Conservation (phyloP, 1,140 invertebrate species). For the Megalopta genalis region DNA sequence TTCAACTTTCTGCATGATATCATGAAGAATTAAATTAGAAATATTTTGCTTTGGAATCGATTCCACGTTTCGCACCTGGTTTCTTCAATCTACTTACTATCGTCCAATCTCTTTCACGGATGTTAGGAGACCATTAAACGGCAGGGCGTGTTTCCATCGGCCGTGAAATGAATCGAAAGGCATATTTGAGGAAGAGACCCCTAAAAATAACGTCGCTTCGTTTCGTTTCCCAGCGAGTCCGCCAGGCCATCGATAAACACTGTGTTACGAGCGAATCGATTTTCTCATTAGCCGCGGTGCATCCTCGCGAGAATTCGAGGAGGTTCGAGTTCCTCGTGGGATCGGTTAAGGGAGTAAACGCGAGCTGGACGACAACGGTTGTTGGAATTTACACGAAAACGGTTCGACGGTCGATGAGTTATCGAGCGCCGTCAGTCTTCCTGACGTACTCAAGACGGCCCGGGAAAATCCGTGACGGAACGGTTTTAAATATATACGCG, state of each 20-base stretch:
- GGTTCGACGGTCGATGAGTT: conserved; percentile 46
- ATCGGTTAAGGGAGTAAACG: too few relatives aligned
- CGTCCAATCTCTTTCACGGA: background rate
- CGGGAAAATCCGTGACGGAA: conserved; percentile 65
- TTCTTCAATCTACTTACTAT: background rate
- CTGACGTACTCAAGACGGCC: conserved; percentile 52
- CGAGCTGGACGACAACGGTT: conserved; percentile 8
- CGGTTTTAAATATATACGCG: conserved; percentile 63
- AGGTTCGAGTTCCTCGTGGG: background rate
- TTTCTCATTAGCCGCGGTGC: conserved; percentile 18
- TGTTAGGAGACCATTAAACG: background rate
- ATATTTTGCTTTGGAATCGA: background rate
- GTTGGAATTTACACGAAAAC: background rate
- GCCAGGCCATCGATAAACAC: conserved; percentile 32
- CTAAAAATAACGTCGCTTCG: conserved; percentile 17
- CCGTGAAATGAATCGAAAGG: conserved; percentile 26
- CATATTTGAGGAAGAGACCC: conserved; percentile 21
- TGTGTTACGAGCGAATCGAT: conserved; percentile 41
- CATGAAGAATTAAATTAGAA: too few relatives aligned
- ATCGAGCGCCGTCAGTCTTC: conserved; percentile 56
- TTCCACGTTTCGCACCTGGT: background rate
- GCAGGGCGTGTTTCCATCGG: conserved; percentile 23
- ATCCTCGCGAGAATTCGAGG: too few relatives aligned
- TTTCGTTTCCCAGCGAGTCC: background rate
- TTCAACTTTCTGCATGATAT: too few relatives aligned